Conservation (phyloP, 2,113 vertebrate genomes). For the Hippocampus guttulatus region DNA sequence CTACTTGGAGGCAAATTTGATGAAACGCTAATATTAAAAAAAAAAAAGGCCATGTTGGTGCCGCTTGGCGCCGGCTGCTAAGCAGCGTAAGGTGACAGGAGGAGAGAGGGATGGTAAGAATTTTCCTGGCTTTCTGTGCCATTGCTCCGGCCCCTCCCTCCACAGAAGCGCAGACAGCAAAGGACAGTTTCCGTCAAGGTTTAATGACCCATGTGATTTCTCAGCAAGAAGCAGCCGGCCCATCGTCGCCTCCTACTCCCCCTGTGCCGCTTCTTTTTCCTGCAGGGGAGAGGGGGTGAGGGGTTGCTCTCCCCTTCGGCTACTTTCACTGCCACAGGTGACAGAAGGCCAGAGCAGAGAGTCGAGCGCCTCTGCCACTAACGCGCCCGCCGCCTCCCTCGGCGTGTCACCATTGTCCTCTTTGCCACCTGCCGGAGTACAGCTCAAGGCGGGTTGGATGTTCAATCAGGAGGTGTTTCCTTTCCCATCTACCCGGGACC, state of each 20-base stretch:
- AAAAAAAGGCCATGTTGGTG: slow-evolving; percentile 27
- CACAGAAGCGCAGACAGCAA: slow-evolving; percentile 59
- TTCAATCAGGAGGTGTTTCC: neutral
- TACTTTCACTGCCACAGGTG: slow-evolving; percentile 39
- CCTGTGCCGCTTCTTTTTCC: slow-evolving; percentile 9
- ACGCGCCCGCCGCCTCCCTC: slow-evolving; percentile 35
- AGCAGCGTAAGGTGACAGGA: slow-evolving; percentile 25
- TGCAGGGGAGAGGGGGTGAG: slow-evolving; percentile 7
- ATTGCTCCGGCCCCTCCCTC: slow-evolving; percentile 41
- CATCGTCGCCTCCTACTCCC: slow-evolving; percentile 43
- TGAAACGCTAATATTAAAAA: slow-evolving; percentile 24
- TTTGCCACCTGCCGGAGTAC: slow-evolving; percentile 16
- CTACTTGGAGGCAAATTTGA: slow-evolving; percentile 17
- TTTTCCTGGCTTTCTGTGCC: slow-evolving; percentile 26
- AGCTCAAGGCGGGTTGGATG: slow-evolving; percentile 21
- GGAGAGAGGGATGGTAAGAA: slow-evolving; percentile 8
- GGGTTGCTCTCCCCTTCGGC: slow-evolving; percentile 8
- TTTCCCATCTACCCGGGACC: neutral
- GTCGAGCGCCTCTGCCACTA: slow-evolving; percentile 41
- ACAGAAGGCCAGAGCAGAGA: slow-evolving; percentile 48
- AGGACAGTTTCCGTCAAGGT: slow-evolving; percentile 69
- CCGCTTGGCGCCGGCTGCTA: slow-evolving; percentile 25
- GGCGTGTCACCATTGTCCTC: slow-evolving; percentile 30
- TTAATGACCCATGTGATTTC: slow-evolving; percentile 73
- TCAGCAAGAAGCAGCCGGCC: slow-evolving; percentile 41